Evolutionary conservation across 2,797 vertebrate species (phyloP).

Genomic region (Micromesistius poutassou): DNA sequence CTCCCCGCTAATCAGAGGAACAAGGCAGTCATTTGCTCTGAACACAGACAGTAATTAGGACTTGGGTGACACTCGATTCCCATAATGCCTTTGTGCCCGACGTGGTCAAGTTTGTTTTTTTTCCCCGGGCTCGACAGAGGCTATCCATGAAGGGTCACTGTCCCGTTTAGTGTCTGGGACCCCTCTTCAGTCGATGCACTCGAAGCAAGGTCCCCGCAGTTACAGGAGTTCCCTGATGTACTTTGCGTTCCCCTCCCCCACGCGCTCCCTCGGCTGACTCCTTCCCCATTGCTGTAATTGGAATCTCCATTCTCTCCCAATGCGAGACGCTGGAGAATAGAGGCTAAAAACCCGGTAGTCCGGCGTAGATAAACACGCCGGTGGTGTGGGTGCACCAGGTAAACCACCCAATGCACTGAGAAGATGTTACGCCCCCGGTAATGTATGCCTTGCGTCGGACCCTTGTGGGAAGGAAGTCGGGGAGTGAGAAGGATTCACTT

Average conservation of each 20-base stretch:
- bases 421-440: conserved; percentile 70
- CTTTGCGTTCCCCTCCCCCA: conserved; percentile 68
- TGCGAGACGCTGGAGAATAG: conserved; percentile 74
- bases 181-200: conserved; percentile 70
- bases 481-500: conserved; percentile 60
- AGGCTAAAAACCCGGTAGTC: conserved; percentile 76
- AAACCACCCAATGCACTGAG: conserved; percentile 67
- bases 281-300: conserved; percentile 72
- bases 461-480: conserved; percentile 70
- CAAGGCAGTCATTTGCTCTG: conserved; percentile 78
- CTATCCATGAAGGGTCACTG: conserved; percentile 77
- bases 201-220: conserved; percentile 70
- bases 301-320: conserved; percentile 59
- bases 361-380: conserved; percentile 75
- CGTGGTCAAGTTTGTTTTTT: conserved; percentile 66
- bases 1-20: conserved; percentile 79
- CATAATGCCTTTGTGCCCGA: conserved; percentile 79
- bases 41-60: conserved; percentile 80
- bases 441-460: conserved; percentile 72
- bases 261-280: conserved; percentile 60
- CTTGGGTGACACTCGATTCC: conserved; percentile 78
- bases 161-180: conserved; percentile 68
- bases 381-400: conserved; percentile 67
- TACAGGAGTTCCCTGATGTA: conserved; percentile 75
- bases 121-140: conserved; percentile 62